phyloP scores from a whole-genome alignment of 2,797 vertebrate genomes.

The Alectoris magna region DNA sequence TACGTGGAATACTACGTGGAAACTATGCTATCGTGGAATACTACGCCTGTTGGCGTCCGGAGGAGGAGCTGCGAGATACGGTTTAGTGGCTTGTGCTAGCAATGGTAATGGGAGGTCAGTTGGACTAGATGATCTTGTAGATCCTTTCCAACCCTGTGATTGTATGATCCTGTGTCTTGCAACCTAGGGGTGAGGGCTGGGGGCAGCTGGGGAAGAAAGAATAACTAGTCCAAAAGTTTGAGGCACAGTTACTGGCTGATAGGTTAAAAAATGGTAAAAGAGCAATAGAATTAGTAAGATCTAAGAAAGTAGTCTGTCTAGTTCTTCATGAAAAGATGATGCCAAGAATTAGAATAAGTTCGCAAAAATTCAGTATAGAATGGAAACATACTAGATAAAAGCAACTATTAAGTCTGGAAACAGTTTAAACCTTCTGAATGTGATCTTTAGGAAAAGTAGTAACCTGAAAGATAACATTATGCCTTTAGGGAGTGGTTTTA shows the following conservation, averaged over 20 bases:
- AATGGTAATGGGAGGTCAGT: too few species aligned
- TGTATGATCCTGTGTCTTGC: neutral
- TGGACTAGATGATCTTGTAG: too few species aligned
- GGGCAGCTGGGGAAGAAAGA: neutral
- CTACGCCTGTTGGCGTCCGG: neutral
- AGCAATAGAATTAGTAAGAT: neutral
- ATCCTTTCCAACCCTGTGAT: too few species aligned
- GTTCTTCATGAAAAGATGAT: neutral
- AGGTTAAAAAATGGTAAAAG: neutral
- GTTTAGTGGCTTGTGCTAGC: too few species aligned
- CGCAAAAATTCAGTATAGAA: neutral
- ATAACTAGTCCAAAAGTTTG: neutral
- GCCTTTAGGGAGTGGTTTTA: neutral
- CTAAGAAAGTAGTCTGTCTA: neutral
- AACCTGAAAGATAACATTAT: neutral
- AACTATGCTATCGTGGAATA: neutral
- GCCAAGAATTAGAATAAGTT: neutral
- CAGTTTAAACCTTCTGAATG: neutral
- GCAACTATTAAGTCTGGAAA: neutral
- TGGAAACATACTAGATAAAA: neutral
- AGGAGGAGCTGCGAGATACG: too few species aligned
- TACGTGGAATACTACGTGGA: too few species aligned
- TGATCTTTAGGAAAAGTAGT: neutral
- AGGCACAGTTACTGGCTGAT: neutral
- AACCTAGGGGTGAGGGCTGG: neutral